Base-by-base conservation (phyloP, 35 echinoderm and acorn worm genomes). In the Ptychodera flava region DNA sequence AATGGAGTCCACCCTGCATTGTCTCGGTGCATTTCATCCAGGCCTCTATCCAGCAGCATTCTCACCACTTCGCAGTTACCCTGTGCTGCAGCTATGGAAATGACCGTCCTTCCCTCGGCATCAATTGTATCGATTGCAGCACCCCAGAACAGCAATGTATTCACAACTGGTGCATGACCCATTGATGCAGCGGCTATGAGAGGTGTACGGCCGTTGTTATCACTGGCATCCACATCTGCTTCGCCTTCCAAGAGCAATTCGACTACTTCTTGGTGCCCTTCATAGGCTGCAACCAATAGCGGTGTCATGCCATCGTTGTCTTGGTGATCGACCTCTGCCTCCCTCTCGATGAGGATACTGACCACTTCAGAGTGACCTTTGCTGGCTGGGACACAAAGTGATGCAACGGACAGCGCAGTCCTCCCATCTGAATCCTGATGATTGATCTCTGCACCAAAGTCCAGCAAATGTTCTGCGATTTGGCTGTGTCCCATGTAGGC, bases 301-400 rank as follows among this genome's bases (percentile, higher is more conserved):
- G 96, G 93, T 31, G 96, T 94, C 93, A 99, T 92, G n/a, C 96
- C 96, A 78, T 99, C 96, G 91, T 99, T 89, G 32, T 99, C 96
- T 85, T 90, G 92, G 76, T 99, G 96, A 90, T 99, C 90, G 2
- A 94, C 96, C 31, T 92, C 85, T 78, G 96, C 93, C 52, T 93
- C 91, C 32, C 91, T 86, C 79, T 99, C 87, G 33, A 94, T 90
- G 0, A 98, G 77, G 35, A 94, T 77, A 6, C 90, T 94, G 29
- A 94, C 90, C 78, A 98, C 95, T 85, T 94, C 90, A 30, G 95
- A 90, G 64, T 98, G 95, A 33, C 95, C 95, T 81, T 98, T 87
- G 32, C 89, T 94, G 15, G 93, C 92, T 36, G 95, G 92, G n/a
- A 98, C 90, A 38, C 92, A 98, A 88, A 98, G 92, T 75, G 95